These are phyloP conservation scores for Heliconius hewitsoni DNA, from an alignment of 1,140 invertebrate species.

Conservation along the genomic window DNA sequence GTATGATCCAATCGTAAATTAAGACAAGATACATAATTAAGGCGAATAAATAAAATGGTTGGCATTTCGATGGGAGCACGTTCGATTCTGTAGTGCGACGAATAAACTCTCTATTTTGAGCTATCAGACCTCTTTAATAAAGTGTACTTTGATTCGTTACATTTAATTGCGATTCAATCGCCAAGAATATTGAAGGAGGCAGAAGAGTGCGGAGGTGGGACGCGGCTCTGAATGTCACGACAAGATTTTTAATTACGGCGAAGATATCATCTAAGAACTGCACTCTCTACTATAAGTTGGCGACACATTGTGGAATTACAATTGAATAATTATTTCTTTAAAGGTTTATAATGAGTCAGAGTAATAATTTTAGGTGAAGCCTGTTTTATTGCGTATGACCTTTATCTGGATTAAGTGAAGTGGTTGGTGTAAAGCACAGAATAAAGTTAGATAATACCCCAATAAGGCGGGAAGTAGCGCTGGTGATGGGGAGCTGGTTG, in stretches of 20 bases:
- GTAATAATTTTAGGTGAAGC: slow-evolving; percentile 56
- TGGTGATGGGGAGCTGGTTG: slow-evolving; percentile 22
- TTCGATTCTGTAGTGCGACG: slow-evolving; percentile 72
- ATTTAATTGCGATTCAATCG: slow-evolving; percentile 80
- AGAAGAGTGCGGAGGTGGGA: slow-evolving; percentile 75
- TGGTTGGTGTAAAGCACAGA: neutral
- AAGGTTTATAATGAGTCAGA: slow-evolving; percentile 40
- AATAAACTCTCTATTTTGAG: slow-evolving; percentile 68
- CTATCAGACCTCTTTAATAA: slow-evolving; percentile 77
- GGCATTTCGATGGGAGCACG: slow-evolving; percentile 80
- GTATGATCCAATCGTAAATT: slow-evolving; percentile 82
- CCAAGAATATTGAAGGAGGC: slow-evolving; percentile 77
- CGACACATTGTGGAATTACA: slow-evolving; percentile 74
- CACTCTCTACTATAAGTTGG: slow-evolving; percentile 63
- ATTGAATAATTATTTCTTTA: slow-evolving; percentile 74
- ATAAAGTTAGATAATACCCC: slow-evolving; percentile 17
- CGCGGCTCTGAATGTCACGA: slow-evolving; percentile 78
- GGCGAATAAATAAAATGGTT: slow-evolving; percentile 81
- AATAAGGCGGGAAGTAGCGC: slow-evolving; percentile 18
- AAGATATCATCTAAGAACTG: slow-evolving; percentile 79
- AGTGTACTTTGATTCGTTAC: slow-evolving; percentile 79
- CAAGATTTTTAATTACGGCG: slow-evolving; percentile 80
- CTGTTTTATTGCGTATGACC: slow-evolving; percentile 45
- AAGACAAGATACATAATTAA: slow-evolving; percentile 82
- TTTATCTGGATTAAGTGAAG: neutral